Conservation (phyloP, 2,888 invertebrate species). For the Megalurothrips usitatus region DNA sequence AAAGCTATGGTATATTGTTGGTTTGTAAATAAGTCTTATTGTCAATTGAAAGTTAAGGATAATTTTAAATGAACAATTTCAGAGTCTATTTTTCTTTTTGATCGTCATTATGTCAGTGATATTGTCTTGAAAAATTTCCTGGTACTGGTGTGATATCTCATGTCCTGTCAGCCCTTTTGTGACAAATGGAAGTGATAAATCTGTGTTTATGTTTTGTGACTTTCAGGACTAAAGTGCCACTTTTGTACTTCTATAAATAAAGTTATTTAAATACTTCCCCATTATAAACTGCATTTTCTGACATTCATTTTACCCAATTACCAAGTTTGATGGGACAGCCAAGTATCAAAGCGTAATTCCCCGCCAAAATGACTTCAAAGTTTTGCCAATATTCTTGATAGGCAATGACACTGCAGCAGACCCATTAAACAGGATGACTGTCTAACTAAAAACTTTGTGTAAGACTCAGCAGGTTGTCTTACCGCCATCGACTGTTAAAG, state of each 20-base stretch:
- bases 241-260: constrained; percentile 27
- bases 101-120: neutral
- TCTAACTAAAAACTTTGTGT: neutral
- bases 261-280: constrained; percentile 17
- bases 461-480: neutral
- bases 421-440: neutral
- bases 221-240: neutral
- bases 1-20: neutral
- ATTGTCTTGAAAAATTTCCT: neutral
- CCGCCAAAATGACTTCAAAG: neutral
- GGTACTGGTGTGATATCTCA: neutral
- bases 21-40: too few relatives aligned
- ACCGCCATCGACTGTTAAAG: too few relatives aligned
- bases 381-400: neutral
- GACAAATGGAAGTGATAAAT: constrained; percentile 12
- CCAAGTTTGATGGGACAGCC: neutral
- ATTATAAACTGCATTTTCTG: neutral
- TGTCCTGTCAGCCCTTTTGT: neutral
- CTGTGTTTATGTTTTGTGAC: neutral
- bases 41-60: neutral
- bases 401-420: neutral
- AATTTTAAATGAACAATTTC: neutral
- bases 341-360: too few relatives aligned
- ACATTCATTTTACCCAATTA: constrained; percentile 81
- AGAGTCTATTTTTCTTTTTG: neutral